phyloP scores from a whole-genome alignment of 1,140 invertebrate genomes.

The Drosophila persimilis region DNA sequence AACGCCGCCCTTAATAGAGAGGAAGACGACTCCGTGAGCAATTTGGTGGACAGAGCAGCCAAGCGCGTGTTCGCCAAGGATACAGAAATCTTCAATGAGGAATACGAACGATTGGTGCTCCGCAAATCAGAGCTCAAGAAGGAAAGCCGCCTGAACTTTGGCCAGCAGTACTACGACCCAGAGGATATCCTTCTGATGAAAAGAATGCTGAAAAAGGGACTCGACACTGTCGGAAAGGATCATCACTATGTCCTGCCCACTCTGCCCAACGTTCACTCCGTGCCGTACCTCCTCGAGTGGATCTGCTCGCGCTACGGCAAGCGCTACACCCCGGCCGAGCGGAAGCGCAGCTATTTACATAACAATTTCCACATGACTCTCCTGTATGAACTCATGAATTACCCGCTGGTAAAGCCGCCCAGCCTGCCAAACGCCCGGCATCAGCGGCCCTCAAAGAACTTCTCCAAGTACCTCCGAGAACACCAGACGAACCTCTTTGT shows the following conservation, averaged over 20 bases:
- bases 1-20: constrained; percentile 21
- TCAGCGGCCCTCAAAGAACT: too few relatives aligned
- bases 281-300: constrained; percentile 64
- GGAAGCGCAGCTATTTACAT: background rate
- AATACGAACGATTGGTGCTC: constrained; percentile 7
- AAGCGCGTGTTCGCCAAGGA: constrained; percentile 26
- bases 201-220: constrained; percentile 41
- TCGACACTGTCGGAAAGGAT: constrained; percentile 45
- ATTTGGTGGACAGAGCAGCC: constrained; percentile 28
- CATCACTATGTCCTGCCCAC: constrained; percentile 56
- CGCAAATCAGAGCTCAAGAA: background rate
- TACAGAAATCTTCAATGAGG: constrained; percentile 22
- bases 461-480: background rate
- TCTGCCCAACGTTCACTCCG: constrained; percentile 54
- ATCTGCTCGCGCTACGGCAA: constrained; percentile 61
- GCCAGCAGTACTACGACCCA: constrained; percentile 39
- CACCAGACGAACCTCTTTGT: constrained; percentile 22
- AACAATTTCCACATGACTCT: constrained; percentile 7
- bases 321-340: constrained; percentile 37
- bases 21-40: constrained; percentile 3
- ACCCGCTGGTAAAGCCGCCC: background rate
- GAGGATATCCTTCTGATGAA: constrained; percentile 45
- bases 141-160: constrained; percentile 22
- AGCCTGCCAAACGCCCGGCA: too few relatives aligned
- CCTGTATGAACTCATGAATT: background rate